Percentiles rank a stretch among this genome's conserved stretches.
phyloP scores from a whole-genome alignment of 2,113 vertebrate species.

The Scalopus aquaticus region DNA sequence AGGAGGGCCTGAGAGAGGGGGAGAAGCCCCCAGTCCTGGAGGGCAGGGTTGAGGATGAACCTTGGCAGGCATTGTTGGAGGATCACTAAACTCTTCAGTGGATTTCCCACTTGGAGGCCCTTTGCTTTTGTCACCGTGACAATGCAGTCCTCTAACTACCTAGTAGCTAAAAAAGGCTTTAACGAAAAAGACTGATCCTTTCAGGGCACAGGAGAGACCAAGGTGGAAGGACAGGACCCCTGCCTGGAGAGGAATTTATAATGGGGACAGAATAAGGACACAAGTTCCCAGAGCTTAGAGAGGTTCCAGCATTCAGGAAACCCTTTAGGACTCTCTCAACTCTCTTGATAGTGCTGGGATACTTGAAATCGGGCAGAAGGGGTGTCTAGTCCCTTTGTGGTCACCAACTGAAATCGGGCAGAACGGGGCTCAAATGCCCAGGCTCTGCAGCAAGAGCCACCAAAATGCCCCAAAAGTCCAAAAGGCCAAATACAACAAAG shows the following conservation, averaged over 20 bases:
- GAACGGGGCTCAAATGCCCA: too few relatives aligned
- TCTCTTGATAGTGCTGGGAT: background rate
- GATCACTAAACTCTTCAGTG: rapidly evolving
- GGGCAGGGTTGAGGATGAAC: background rate
- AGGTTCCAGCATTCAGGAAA: rapidly evolving
- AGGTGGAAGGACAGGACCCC: background rate
- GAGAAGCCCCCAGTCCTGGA: background rate
- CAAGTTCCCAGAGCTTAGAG: background rate
- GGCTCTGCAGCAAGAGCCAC: too few relatives aligned
- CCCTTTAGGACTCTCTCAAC: background rate
- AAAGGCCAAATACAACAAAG: too few relatives aligned
- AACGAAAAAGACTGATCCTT: background rate
- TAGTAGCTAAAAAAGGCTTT: background rate
- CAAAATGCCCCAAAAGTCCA: too few relatives aligned
- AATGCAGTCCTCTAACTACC: too few relatives aligned
- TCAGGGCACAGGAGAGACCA: background rate
- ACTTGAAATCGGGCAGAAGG: too few relatives aligned
- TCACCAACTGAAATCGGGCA: too few relatives aligned
- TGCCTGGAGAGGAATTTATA: background rate
- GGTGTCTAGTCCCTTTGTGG: too few relatives aligned
- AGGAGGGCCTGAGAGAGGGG: background rate
- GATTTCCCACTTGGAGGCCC: background rate
- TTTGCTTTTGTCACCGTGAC: background rate
- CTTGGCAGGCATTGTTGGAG: too few relatives aligned
- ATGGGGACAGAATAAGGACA: background rate